phyloP scores from a whole-genome alignment of 1,140 invertebrate species.

The roundworm (Caenorhabditis elegans) region DNA sequence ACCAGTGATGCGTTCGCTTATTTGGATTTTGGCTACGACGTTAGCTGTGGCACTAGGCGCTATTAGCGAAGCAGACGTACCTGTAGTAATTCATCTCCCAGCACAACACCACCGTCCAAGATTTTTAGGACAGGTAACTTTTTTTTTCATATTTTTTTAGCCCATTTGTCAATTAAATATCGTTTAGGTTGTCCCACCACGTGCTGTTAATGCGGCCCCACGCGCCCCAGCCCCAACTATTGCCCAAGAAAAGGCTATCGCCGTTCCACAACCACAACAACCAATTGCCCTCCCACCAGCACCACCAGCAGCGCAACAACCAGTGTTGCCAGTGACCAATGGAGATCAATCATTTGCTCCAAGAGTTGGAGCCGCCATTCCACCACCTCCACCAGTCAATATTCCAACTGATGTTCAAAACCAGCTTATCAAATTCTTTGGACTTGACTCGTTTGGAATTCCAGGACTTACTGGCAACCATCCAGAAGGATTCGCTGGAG shows the following conservation, averaged over 20 bases:
- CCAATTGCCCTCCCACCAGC: conserved; percentile 51
- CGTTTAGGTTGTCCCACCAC: conserved; percentile 2
- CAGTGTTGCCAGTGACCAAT: conserved; percentile 20
- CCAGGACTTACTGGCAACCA: conserved; percentile 64
- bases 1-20: conserved; percentile 18
- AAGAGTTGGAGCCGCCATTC: conserved; percentile 37
- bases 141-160: not conserved
- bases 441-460: conserved; percentile 64
- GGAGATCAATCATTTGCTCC: conserved; percentile 22
- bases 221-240: not conserved
- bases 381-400: conserved; percentile 58
- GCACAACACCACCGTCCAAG: not conserved
- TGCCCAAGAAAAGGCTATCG: not conserved
- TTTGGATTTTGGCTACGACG: conserved; percentile 30
- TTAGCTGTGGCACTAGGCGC: conserved; percentile 15
- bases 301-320: conserved; percentile 53
- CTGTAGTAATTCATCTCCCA: conserved; percentile 30
- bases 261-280: not conserved
- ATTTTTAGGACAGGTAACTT: not conserved
- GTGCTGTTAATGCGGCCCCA: conserved; percentile 25
- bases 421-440: conserved; percentile 66
- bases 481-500: conserved; percentile 65
- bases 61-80: conserved; percentile 15
- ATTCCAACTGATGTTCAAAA: conserved; percentile 66
- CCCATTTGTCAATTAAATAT: not conserved